phyloP scores from a whole-genome alignment of 2,113 vertebrate species.

The Melanerpes formicivorus region DNA sequence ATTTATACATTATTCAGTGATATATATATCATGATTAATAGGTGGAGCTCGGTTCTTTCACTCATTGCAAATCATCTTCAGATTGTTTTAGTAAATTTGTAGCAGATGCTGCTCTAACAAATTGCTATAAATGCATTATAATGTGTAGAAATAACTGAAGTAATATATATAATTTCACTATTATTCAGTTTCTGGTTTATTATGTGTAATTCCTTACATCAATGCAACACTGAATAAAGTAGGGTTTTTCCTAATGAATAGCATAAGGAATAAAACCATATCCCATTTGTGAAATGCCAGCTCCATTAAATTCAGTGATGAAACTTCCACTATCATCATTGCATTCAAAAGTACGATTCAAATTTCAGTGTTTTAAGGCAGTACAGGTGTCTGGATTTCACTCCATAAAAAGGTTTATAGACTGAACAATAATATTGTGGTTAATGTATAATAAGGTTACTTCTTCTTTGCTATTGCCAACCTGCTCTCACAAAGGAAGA shows the following conservation, averaged over 20 bases:
- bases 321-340: not conserved
- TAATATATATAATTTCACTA: constrained; percentile 45
- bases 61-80: constrained; percentile 39
- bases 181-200: constrained; percentile 36
- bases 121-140: constrained; percentile 45
- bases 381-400: not conserved
- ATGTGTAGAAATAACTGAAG: constrained; percentile 36
- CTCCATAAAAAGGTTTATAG: not conserved
- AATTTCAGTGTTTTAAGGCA: not conserved
- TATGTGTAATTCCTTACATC: constrained; percentile 26
- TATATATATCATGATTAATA: constrained; percentile 52
- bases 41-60: not conserved
- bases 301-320: not conserved
- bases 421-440: not conserved
- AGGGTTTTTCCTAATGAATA: not conserved
- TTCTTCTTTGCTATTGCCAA: not conserved
- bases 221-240: constrained; percentile 23
- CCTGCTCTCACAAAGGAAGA: not conserved
- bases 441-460: not conserved
- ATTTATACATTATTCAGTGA: constrained; percentile 68
- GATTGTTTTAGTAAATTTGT: not conserved
- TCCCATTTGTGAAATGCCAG: not conserved
- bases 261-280: not conserved
- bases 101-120: constrained; percentile 50
- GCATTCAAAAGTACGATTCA: not conserved